A percentile compares a stretch with the other conserved stretches of the same genome.
phyloP scores from a whole-genome alignment of 2,888 invertebrate species.

The Sarcophaga caerulescens region DNA sequence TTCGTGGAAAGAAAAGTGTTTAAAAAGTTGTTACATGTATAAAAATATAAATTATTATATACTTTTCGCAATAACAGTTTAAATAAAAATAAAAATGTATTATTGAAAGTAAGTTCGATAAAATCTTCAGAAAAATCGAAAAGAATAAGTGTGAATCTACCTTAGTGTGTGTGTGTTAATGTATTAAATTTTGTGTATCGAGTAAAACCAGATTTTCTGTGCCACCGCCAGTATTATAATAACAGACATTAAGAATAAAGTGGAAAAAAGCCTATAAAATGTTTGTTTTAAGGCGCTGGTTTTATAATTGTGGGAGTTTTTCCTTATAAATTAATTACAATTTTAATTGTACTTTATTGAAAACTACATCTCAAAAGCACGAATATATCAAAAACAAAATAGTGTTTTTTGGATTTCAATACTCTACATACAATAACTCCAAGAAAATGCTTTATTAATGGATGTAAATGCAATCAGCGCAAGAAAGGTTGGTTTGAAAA shows the following conservation, averaged over 20 bases:
- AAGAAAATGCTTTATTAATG: too few relatives aligned
- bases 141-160: background rate
- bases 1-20: conserved; percentile 18
- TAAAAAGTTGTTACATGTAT: background rate
- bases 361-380: too few relatives aligned
- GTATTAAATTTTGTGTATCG: background rate
- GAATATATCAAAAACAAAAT: too few relatives aligned
- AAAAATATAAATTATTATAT: background rate
- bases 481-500: too few relatives aligned
- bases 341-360: too few relatives aligned
- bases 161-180: background rate
- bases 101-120: background rate
- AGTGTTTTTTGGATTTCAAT: too few relatives aligned
- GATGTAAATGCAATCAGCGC: too few relatives aligned
- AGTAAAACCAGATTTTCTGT: background rate
- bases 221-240: background rate
- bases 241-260: background rate
- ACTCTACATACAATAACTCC: too few relatives aligned
- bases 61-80: background rate
- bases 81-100: background rate
- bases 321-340: too few relatives aligned
- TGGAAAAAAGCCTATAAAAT: background rate
- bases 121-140: background rate
- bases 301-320: too few relatives aligned
- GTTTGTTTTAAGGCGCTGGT: background rate